Evolutionary conservation across 2,113 vertebrate genomes (phyloP).

Genomic region (Hemicordylus capensis): DNA sequence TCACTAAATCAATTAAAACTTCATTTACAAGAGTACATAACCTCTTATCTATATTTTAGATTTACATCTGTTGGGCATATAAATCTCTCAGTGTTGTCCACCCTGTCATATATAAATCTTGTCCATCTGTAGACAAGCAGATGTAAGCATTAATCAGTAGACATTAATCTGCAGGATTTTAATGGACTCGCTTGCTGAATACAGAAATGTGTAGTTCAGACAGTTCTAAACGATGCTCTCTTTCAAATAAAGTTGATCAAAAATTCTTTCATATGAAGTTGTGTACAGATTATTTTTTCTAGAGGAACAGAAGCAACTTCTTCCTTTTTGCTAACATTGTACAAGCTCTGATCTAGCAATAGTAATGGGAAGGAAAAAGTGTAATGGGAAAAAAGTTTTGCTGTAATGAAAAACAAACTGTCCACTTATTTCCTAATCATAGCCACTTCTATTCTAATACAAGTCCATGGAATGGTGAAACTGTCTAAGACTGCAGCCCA

Average conservation of each 20-base stretch:
- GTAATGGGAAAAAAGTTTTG: neutral
- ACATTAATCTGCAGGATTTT: slow-evolving; percentile 33
- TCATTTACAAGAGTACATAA: neutral
- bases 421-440: neutral
- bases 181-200: slow-evolving; percentile 9
- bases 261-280: neutral
- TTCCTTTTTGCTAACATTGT: neutral
- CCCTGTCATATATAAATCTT: slow-evolving; percentile 4
- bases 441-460: neutral
- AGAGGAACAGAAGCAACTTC: neutral
- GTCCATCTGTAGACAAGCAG: slow-evolving; percentile 17
- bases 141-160: slow-evolving; percentile 32
- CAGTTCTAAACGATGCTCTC: neutral
- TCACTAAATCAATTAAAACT: neutral
- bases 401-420: neutral
- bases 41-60: slow-evolving; percentile 15
- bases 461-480: neutral
- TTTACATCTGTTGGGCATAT: neutral
- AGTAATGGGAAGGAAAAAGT: neutral
- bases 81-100: neutral
- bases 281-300: neutral
- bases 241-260: neutral
- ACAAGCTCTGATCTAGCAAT: neutral
- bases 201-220: neutral
- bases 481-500: neutral